Conservation (phyloP, 2,113 vertebrate species). For the Boulengeromyrus knoepffleri region DNA sequence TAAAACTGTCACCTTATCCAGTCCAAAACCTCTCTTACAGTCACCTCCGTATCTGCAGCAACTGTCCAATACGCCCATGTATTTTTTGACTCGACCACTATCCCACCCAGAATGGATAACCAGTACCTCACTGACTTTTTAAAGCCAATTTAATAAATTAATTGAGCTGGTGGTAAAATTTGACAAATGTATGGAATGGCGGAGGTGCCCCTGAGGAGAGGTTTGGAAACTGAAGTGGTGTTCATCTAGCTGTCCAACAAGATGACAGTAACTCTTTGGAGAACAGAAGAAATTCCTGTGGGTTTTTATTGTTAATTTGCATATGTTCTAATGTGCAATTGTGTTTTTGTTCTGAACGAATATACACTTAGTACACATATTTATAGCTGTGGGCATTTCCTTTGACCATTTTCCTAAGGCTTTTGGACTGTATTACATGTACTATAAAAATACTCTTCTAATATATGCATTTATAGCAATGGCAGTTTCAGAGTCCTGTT, state of each 20-base stretch:
- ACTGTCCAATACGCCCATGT: not conserved
- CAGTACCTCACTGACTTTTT: not conserved
- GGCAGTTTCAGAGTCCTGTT: not conserved
- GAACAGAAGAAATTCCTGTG: not conserved
- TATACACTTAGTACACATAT: not conserved
- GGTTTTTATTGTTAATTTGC: not conserved
- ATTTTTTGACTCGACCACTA: not conserved
- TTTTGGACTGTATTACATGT: not conserved
- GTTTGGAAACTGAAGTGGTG: not conserved
- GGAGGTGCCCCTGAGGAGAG: not conserved
- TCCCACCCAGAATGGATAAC: not conserved
- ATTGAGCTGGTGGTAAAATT: not conserved
- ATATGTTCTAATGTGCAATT: not conserved
- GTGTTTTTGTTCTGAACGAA: not conserved
- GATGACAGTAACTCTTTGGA: not conserved
- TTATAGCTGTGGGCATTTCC: not conserved
- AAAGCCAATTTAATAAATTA: not conserved
- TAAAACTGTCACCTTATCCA: not conserved
- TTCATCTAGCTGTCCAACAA: not conserved
- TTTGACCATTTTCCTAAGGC: not conserved
- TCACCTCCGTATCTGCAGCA: not conserved
- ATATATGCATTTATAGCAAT: not conserved
- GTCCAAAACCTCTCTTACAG: not conserved
- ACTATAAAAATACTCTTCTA: not conserved
- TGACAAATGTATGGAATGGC: not conserved